These are phyloP conservation scores for Apotomis betuletana DNA, from an alignment of 2,888 invertebrate genomes.

Conservation along the genomic window DNA sequence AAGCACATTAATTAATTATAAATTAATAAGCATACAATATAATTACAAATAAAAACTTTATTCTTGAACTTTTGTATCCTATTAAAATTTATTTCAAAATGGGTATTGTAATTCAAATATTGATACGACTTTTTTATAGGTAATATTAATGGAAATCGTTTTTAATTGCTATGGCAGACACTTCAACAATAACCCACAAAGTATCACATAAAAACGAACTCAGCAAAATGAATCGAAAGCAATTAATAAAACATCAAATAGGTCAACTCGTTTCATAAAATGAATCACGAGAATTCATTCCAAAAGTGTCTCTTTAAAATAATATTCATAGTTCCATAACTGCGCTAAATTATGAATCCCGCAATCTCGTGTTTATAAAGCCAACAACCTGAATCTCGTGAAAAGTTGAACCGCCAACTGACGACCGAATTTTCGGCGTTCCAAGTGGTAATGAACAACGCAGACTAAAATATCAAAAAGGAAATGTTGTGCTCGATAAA, in stretches of 20 bases:
- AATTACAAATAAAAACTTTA: no score
- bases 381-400: conserved; percentile 13
- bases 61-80: no score
- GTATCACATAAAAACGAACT: neutral
- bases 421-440: neutral
- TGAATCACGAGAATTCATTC: conserved; percentile 5
- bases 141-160: no score
- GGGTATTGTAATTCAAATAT: no score
- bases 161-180: no score
- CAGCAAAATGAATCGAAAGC: neutral
- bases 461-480: no score
- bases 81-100: no score
- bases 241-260: neutral
- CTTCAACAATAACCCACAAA: neutral
- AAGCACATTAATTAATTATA: no score
- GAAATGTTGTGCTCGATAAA: no score
- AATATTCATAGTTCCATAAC: conserved; percentile 12
- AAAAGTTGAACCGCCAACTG: neutral
- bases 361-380: conserved; percentile 18
- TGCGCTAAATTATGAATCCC: conserved; percentile 4
- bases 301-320: conserved; percentile 8
- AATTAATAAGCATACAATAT: no score
- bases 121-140: no score
- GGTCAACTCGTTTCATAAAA: neutral
- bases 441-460: neutral